Conservation (phyloP, 2,113 vertebrate genomes). For the Actinemys pallida region DNA sequence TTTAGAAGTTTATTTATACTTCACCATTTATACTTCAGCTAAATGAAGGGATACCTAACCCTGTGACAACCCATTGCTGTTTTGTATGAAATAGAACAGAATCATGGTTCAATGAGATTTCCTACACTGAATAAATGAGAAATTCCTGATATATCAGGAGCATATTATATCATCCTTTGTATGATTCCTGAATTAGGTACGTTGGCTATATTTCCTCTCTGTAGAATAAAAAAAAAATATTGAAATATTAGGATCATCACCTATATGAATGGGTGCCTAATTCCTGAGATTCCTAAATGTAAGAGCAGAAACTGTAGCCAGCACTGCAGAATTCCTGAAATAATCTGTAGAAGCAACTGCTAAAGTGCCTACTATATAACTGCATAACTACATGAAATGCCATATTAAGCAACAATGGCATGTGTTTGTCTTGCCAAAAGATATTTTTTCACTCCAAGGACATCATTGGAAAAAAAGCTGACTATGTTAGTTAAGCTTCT, state of each 20-base stretch:
- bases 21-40: neutral
- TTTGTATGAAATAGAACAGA: neutral
- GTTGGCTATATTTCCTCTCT: neutral
- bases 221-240: constrained; percentile 5
- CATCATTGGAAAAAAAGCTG: constrained; percentile 44
- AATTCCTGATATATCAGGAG: neutral
- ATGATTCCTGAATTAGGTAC: neutral
- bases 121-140: neutral
- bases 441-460: constrained; percentile 59
- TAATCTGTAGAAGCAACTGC: constrained; percentile 29
- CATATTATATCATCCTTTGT: neutral
- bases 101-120: neutral
- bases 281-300: constrained; percentile 43
- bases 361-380: constrained; percentile 57
- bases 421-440: constrained; percentile 58
- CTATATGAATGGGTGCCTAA: constrained; percentile 17
- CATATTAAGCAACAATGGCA: constrained; percentile 39
- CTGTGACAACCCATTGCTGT: neutral
- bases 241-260: constrained; percentile 29
- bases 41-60: neutral
- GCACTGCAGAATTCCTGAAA: constrained; percentile 61
- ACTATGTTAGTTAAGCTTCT: constrained; percentile 33
- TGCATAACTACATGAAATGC: constrained; percentile 26
- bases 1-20: neutral
- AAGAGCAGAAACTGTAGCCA: constrained; percentile 30